Evolutionary conservation across 35 echinoderm and acorn worm species (phyloP).

Genomic region (Heliocidaris erythrogramma): DNA sequence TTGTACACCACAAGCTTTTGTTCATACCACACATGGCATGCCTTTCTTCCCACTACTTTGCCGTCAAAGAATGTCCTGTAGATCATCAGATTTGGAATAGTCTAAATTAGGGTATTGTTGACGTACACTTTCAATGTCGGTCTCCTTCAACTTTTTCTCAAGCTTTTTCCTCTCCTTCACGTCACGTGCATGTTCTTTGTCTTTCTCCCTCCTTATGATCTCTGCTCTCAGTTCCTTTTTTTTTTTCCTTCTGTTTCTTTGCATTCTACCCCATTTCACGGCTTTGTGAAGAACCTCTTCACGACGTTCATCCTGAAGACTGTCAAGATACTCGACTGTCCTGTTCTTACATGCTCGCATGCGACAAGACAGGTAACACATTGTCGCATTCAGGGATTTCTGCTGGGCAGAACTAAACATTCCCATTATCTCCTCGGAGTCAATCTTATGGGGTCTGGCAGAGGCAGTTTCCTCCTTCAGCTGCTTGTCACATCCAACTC

Average conservation of each 20-base stretch:
- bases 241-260: slow-evolving; percentile 5
- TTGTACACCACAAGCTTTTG: slow-evolving; percentile 33
- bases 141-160: slow-evolving; percentile 20
- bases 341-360: background rate
- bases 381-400: background rate
- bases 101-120: slow-evolving; percentile 20
- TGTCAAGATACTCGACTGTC: background rate
- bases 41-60: slow-evolving; percentile 24
- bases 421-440: background rate
- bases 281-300: no score
- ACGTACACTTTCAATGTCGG: no score
- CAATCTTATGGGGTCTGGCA: background rate
- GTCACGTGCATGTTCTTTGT: background rate
- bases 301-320: background rate
- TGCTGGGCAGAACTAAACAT: slow-evolving; percentile 4
- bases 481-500: no score
- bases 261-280: slow-evolving; percentile 22
- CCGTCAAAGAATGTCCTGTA: slow-evolving; percentile 25
- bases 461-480: background rate
- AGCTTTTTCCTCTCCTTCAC: slow-evolving; percentile 28
- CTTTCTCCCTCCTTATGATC: background rate
- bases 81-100: background rate
- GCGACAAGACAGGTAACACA: background rate
- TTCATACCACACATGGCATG: slow-evolving; percentile 45
- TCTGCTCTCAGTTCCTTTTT: background rate